These are phyloP conservation scores for Novumbra hubbsi DNA, from an alignment of 2,797 vertebrate genomes.

Conservation along the genomic window DNA sequence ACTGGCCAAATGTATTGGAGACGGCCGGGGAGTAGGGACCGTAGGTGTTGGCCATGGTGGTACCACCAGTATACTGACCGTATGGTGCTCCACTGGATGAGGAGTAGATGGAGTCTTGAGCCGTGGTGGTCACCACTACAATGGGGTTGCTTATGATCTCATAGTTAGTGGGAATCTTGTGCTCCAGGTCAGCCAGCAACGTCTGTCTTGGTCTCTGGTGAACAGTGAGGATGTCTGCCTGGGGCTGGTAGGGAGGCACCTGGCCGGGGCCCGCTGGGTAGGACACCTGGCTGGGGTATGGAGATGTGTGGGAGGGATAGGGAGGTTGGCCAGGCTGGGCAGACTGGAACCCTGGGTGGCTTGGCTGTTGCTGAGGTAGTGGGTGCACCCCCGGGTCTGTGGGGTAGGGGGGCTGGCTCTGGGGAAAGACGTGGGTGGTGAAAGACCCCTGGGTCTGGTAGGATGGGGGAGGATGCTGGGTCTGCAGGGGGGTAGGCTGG, in stretches of 20 bases:
- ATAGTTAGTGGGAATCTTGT: slow-evolving; percentile 95
- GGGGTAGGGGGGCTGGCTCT: slow-evolving; percentile 72
- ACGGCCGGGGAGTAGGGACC: slow-evolving; percentile 71
- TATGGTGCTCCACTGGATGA: slow-evolving; percentile 73
- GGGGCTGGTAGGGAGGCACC: slow-evolving; percentile 81
- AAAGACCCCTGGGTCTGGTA: slow-evolving; percentile 83
- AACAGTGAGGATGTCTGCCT: slow-evolving; percentile 76
- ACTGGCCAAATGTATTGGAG: slow-evolving; percentile 72
- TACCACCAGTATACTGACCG: slow-evolving; percentile 72
- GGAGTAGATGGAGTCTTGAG: slow-evolving; percentile 80
- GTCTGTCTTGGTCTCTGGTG: slow-evolving; percentile 93
- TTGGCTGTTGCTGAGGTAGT: slow-evolving; percentile 71
- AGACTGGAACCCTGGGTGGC: slow-evolving; percentile 82
- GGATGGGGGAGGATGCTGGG: slow-evolving; percentile 75
- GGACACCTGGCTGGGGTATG: slow-evolving; percentile 78
- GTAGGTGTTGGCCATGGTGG: slow-evolving; percentile 73
- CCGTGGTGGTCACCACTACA: slow-evolving; percentile 79
- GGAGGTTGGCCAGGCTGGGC: slow-evolving; percentile 78
- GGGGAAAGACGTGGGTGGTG: slow-evolving; percentile 79
- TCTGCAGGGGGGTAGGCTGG: slow-evolving; percentile 83
- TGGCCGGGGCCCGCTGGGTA: slow-evolving; percentile 79
- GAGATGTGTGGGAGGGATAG: slow-evolving; percentile 85
- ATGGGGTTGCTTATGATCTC: slow-evolving; percentile 87
- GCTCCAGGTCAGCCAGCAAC: slow-evolving; percentile 90
- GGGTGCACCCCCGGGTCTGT: slow-evolving; percentile 75